Evolutionary conservation across 2,797 vertebrate species (phyloP).

Genomic region (Oophaga sylvatica): DNA sequence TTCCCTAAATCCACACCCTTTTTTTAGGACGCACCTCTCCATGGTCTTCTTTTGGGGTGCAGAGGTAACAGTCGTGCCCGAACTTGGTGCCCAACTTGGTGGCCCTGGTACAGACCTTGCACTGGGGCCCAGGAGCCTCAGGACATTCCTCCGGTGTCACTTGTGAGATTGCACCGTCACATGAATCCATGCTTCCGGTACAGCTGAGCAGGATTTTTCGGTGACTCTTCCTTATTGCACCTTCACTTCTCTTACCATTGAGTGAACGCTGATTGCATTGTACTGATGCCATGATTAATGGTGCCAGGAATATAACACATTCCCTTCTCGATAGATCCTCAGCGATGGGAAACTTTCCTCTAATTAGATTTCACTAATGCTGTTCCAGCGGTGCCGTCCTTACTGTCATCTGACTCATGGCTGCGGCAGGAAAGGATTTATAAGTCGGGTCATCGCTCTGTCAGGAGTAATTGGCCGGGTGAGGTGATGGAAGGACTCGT

Average conservation of each 20-base stretch:
- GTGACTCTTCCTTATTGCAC: background rate
- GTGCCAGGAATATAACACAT: conserved; percentile 10
- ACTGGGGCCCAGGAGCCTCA: background rate
- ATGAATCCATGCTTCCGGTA: background rate
- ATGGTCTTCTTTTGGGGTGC: too few species aligned
- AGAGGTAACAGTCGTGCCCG: too few species aligned
- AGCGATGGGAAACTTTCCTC: conserved; percentile 26
- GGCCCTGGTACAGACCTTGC: background rate
- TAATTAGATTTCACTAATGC: conserved; percentile 53
- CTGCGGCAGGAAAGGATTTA: conserved; percentile 36
- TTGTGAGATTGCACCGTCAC: background rate
- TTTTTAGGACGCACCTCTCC: too few species aligned
- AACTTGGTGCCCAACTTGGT: background rate
- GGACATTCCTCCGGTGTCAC: background rate
- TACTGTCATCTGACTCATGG: conserved; percentile 11
- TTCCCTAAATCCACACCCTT: too few species aligned
- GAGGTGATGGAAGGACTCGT: conserved; percentile 19
- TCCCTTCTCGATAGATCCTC: background rate
- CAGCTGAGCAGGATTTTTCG: background rate
- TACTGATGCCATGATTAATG: conserved; percentile 32
- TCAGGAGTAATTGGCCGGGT: conserved; percentile 14
- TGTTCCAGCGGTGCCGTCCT: conserved; percentile 26
- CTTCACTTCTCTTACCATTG: background rate
- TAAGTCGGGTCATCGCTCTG: conserved; percentile 2
- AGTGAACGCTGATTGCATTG: conserved; percentile 11